Base-by-base conservation (phyloP, 2,888 invertebrate genomes). In the Acronicta alni region DNA sequence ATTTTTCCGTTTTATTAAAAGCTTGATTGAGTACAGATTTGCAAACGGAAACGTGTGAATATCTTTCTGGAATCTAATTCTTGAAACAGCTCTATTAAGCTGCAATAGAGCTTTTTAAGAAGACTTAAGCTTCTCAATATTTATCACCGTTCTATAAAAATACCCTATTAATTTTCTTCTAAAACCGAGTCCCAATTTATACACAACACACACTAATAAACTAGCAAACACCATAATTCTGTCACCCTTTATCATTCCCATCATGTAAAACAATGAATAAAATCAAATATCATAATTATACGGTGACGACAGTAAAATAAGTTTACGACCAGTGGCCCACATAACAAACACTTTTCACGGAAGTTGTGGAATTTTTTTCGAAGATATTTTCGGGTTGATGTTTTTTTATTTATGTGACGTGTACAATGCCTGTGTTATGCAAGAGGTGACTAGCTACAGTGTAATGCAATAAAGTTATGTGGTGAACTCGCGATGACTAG, bases 291-390 rank as follows among this genome's bases (percentile, higher is more conserved):
- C 54, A 47, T 60, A 57, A 59, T 62, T 55, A 62, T 55, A 35
- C 23, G 32, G 45, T 14, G 47, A 46, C 44, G 42, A 47, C 44
- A 18, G 45, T 48, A 47, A 60, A 68, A 60, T 8, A 45, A 16
- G 23, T 72, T 79, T 79, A 76, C 62, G 66, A 57, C 39, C 56
- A 48, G 15, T 41, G 66, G 71, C 66, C 68, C 73, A 78, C 75
- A 77, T 80, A 76, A 81, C 53, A 39, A 75, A 59, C 71, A 64
- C 58, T 67, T 26, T 73, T 67, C 73, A 63, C 81, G 86, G 86
- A 84, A 85, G 79, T 80, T 68, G 76, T 77, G 86, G 84, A 86
- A 85, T 84, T 84, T 87, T 86, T 86, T 79, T 52, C 57, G 67
- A 67, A 74, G 65, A 80, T 88, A 85, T 89, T 88, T 87, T 87